Evolutionary conservation across 1,140 invertebrate species (phyloP).

Genomic region (Colletes gigas): DNA sequence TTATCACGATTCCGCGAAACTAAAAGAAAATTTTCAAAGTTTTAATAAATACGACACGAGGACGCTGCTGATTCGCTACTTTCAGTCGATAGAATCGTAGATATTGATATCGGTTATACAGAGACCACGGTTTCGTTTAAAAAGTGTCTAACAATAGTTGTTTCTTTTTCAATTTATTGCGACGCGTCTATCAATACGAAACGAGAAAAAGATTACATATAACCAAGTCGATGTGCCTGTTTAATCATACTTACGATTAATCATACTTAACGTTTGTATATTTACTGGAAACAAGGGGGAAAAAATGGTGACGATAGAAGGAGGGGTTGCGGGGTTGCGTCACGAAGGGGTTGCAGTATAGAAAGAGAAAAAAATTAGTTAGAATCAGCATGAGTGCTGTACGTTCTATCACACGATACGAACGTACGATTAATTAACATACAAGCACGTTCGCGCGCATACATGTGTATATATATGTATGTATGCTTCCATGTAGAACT

Average conservation of each 20-base stretch:
- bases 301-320: constrained; percentile 9
- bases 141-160: background rate
- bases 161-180: background rate
- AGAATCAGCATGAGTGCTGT: constrained; percentile 47
- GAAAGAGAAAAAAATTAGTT: constrained; percentile 24
- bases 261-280: constrained; percentile 10
- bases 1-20: constrained; percentile 48
- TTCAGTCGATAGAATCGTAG: constrained; percentile 31
- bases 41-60: constrained; percentile 2
- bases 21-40: constrained; percentile 23
- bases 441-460: constrained; percentile 19
- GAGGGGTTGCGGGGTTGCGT: background rate
- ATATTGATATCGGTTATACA: background rate
- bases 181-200: constrained; percentile 1
- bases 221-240: constrained; percentile 80
- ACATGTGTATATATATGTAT: constrained; percentile 49
- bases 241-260: constrained; percentile 56
- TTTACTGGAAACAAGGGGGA: constrained; percentile 33
- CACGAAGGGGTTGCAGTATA: constrained; percentile 32
- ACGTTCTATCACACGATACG: constrained; percentile 23
- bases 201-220: constrained; percentile 63
- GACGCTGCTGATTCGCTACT: constrained; percentile 43
- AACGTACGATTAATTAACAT: constrained; percentile 24
- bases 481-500: constrained; percentile 59
- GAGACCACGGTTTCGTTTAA: background rate